A percentile compares a stretch with the other conserved stretches of the same genome.
Evolutionary conservation across 2,113 vertebrate species (phyloP).

Genomic region (Okapia johnstoni): DNA sequence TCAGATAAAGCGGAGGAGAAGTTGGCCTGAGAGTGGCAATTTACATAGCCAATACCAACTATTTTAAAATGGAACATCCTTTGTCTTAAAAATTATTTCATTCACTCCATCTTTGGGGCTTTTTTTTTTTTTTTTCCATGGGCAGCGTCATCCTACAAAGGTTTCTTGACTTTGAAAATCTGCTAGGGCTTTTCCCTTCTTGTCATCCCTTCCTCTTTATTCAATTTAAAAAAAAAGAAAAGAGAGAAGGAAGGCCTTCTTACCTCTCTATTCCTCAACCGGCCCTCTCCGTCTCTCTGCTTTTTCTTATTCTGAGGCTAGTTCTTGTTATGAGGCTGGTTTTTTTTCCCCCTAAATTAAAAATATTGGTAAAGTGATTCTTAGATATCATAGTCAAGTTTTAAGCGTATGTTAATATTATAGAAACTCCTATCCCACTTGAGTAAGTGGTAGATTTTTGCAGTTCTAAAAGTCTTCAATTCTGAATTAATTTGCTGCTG

Average conservation of each 20-base stretch:
- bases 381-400: background rate
- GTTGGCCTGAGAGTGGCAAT: background rate
- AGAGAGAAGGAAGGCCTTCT: background rate
- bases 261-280: fast-evolving
- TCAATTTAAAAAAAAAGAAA: background rate
- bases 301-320: background rate
- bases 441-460: background rate
- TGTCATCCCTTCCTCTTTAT: background rate
- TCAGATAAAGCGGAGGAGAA: background rate
- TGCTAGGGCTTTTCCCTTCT: background rate
- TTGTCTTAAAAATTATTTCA: background rate
- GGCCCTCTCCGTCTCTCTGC: too few relatives aligned
- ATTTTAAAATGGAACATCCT: background rate
- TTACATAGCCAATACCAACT: background rate
- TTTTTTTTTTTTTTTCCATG: background rate
- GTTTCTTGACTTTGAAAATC: background rate
- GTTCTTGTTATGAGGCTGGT: background rate
- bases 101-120: background rate
- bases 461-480: background rate
- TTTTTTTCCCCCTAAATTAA: background rate
- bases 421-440: background rate
- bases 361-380: background rate
- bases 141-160: background rate
- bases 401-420: background rate
- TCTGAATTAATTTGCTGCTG: background rate